These are phyloP conservation scores for Tetragonula clypearis DNA, from an alignment of 1,140 invertebrate species.

Conservation along the genomic window DNA sequence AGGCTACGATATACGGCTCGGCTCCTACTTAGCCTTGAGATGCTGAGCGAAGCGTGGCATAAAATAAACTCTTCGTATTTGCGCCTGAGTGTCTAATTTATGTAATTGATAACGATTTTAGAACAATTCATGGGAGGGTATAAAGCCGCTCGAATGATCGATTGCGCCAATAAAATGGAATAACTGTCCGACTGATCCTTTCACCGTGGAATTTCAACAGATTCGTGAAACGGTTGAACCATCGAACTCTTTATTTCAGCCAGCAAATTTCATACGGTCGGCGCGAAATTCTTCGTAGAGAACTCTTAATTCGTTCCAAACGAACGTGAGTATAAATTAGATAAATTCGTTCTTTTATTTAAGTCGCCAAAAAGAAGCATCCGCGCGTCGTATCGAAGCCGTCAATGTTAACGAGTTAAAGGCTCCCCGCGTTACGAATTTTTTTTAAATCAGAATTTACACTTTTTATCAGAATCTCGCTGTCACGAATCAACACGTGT, in stretches of 20 bases:
- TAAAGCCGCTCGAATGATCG: constrained; percentile 14
- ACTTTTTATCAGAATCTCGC: not conserved
- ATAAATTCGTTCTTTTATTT: not conserved
- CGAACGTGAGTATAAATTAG: not conserved
- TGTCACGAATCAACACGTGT: constrained; percentile 14
- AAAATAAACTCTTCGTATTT: not conserved
- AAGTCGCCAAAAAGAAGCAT: not conserved
- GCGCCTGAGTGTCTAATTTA: constrained; percentile 13
- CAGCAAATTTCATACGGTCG: not conserved
- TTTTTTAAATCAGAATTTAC: too few relatives aligned
- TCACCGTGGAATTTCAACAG: constrained; percentile 25
- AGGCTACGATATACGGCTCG: not conserved
- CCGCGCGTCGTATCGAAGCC: not conserved
- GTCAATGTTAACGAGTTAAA: too few relatives aligned
- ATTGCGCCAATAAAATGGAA: constrained; percentile 16
- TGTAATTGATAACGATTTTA: constrained; percentile 8
- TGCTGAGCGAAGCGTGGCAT: not conserved
- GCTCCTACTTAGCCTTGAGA: not conserved
- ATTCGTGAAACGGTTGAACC: not conserved
- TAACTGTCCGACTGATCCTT: not conserved
- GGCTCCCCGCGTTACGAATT: not conserved
- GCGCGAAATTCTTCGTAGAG: not conserved
- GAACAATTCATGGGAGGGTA: constrained; percentile 4
- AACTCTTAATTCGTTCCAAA: too few relatives aligned
- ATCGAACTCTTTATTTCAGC: not conserved